Evolutionary conservation across 1,140 invertebrate genomes (phyloP), one percentile per base, ranked within the genome.

Genomic region (Atta cephalotes): DNA sequence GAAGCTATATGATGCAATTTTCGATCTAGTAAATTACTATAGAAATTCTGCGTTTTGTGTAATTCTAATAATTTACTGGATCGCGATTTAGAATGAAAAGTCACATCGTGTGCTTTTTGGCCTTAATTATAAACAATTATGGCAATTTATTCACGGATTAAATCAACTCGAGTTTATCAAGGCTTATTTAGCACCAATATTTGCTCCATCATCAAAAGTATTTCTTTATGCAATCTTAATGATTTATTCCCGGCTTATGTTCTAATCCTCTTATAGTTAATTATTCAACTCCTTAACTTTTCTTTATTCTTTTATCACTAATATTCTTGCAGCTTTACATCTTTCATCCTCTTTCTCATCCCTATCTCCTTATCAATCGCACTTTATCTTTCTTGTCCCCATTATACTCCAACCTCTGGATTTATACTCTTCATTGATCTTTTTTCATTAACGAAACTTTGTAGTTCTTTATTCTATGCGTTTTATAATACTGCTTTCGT

Each of bases 321-420:
- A 51, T 72, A 39, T 66, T 80, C 18, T 62, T 65, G 31, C 31
- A 58, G 14, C 39, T 63, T 45, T 63, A 63, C 71, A n/a, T 77
- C 68, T 72, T 63, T 51, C 28, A 39, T 39, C 35, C 35, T 39
- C 35, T 39, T 9, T 45, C 39, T 66, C n/a, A 25, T 77, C n/a
- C n/a, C 10, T 74, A 66, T 65, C 45, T 51, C 31, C 9, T 16
- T 63, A 7, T 39, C 45, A 77, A 45, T 74, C 58, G 86, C 31
- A 87, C 74, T 89, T 89, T 81, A 53, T 76, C 28, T 58, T 39
- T 45, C 9, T 45, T 9, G 10, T 56, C 16, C 85, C 65, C 31
- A 5, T 51, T 74, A 45, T 51, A 25, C 10, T 35, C 9, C 16
- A 3, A 28, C 16, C 12, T 58, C 31, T 51, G 51, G 60, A 68